Evolutionary conservation across 2,888 invertebrate genomes (phyloP).

Genomic region (Heliconius aoede): DNA sequence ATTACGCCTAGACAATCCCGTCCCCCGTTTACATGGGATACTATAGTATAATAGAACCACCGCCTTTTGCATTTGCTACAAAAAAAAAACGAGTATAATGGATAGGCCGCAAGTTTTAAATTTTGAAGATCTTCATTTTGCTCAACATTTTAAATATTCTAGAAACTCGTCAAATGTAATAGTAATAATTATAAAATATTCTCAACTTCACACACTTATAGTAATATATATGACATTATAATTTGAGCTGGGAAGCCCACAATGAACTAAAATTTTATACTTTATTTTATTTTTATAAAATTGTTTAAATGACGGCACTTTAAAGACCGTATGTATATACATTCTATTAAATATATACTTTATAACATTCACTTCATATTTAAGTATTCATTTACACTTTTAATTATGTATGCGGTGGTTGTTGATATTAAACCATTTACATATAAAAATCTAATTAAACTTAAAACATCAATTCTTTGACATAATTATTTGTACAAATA

Average conservation of each 20-base stretch:
- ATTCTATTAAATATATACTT: not conserved
- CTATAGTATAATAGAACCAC: constrained; percentile 37
- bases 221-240: constrained; percentile 2
- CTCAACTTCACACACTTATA: not conserved
- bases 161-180: not conserved
- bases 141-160: constrained; percentile 19
- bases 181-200: constrained; percentile 8
- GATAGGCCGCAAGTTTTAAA: constrained; percentile 27
- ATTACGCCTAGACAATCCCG: constrained; percentile 39
- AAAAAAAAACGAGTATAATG: constrained; percentile 44
- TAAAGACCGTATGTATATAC: not conserved
- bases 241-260: not conserved
- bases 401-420: not conserved
- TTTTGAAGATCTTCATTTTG: constrained; percentile 29
- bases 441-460: not conserved
- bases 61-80: constrained; percentile 35
- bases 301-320: not conserved
- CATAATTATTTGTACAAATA: no score
- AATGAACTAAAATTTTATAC: not conserved
- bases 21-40: constrained; percentile 33
- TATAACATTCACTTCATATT: not conserved
- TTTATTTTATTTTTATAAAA: not conserved
- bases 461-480: not conserved
- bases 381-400: not conserved
- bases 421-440: not conserved